Base-by-base conservation (phyloP, 2,888 invertebrate species). In the Hypomecis atomaria region DNA sequence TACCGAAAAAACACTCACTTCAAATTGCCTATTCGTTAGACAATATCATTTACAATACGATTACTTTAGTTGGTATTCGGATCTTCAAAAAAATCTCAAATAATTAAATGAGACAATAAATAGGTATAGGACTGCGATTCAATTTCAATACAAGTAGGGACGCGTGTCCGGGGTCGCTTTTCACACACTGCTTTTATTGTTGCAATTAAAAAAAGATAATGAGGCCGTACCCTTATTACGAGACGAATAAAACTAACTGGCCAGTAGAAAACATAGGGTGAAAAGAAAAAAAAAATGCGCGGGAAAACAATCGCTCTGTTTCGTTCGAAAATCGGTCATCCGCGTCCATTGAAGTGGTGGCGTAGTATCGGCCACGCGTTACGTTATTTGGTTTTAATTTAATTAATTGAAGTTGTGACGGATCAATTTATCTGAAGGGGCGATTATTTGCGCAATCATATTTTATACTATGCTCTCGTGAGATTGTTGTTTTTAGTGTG, bases 351-450 rank as follows among this genome's bases (percentile, higher is more conserved):
- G 77, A 78, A 89, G 89, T 86, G 88, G 84, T 80, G 72, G 84
- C 85, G 78, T 77, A 73, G 78, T 79, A 83, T 71, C 76, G 44
- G 89, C 66, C 91, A 91, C 91, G 90, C 89, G 92, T 79, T 81
- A 53, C 79, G 77, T 83, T 88, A 84, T 89, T 89, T 88, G 79
- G 78, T 82, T 87, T 89, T 84, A 88, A 89, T 90, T 88, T 83
- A 83, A 88, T 87, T 88, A 84, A 86, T 86, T 81, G 77, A 73
- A 75, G 62, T 77, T 78, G 73, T 81, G 81, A 80, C 77, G 79
- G 82, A 85, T 85, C 76, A 74, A 66, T 23, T 79, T 71, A 59
- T 63, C 69, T 67, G 55, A 66, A 53, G 65, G 71, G 52, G 59
- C 36, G 74, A 73, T 72, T 75, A 71, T 72, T 70, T 71, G 65